Base-by-base conservation (phyloP, 2,888 invertebrate species). In the Lithodes maja region DNA sequence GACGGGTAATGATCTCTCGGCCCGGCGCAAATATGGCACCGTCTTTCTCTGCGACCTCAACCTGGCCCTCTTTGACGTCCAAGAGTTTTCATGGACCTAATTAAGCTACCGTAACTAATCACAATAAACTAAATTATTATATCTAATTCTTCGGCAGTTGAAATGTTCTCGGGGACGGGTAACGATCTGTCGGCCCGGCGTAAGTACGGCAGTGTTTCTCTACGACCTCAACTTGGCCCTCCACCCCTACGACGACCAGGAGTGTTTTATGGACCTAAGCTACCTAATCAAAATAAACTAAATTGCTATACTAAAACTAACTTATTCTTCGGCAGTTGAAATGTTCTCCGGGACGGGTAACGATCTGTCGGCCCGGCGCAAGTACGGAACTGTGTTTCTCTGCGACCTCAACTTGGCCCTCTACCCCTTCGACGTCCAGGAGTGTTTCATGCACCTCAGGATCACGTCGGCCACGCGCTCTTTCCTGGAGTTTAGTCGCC, bases 381-480 rank as follows among this genome's bases (percentile, higher is more conserved):
- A 91, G 79, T 92, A 92, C 86, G 92, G 89, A n/a, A 91, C 90
- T 2, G 84, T 80, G 68, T 92, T 85, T 77, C 68, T 87, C 50
- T 92, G 92, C 68, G 77, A 90, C 55, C 89, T 91, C 54, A 81
- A 90, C 86, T 84, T 92, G 2, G 83, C 83, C 7, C 83, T 91
- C 15, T 92, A 92, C 49, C 92, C 92, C 15, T 92, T 92, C 78
- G 92, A 92, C 77, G 77, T 75, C 1, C 92, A 92, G 69, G 61
- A 82, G 55, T 91, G 91, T 53, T 89, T 79, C 52, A 85, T 91
- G 87, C 85, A 90, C 52, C 69, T 91, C 55, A 78, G 87, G 71
- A 85, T 91, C 15, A 71, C 86, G 2, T 90, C 91, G 2, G 89
- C 90, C 33, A 83, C 90, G 5, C 87, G 83, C 54, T 77, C 68